Conservation (phyloP, 2,113 vertebrate genomes). For the Sitta europaea region DNA sequence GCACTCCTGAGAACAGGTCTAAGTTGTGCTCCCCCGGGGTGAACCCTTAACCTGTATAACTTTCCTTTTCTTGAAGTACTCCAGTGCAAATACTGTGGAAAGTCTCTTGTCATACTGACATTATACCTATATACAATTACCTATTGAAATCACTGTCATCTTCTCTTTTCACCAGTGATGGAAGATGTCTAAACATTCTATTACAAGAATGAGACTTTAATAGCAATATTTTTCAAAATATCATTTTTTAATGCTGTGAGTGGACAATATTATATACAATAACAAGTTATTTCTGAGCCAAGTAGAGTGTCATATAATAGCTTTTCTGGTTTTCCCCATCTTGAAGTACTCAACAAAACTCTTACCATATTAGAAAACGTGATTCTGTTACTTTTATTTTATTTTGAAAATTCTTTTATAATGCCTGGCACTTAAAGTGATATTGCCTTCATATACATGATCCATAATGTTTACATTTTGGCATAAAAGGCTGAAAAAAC, state of each 20-base stretch:
- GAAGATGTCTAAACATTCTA: neutral
- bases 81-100: neutral
- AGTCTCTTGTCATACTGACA: neutral
- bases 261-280: neutral
- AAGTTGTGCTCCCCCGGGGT: neutral
- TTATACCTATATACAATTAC: neutral
- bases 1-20: neutral
- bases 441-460: neutral
- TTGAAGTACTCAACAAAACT: constrained; percentile 1
- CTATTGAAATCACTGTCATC: neutral
- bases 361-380: constrained; percentile 2
- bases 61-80: neutral
- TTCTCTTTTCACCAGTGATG: neutral
- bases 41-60: neutral
- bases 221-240: neutral
- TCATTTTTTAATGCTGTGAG: neutral
- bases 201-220: neutral
- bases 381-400: constrained; percentile 3
- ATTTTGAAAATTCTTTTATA: neutral
- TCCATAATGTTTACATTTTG: neutral
- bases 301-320: neutral
- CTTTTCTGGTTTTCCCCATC: neutral
- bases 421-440: constrained; percentile 22
- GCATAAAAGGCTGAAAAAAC: neutral
- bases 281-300: constrained; percentile 6